Conservation (phyloP, 2,113 vertebrate genomes). For the Panurus biarmicus region DNA sequence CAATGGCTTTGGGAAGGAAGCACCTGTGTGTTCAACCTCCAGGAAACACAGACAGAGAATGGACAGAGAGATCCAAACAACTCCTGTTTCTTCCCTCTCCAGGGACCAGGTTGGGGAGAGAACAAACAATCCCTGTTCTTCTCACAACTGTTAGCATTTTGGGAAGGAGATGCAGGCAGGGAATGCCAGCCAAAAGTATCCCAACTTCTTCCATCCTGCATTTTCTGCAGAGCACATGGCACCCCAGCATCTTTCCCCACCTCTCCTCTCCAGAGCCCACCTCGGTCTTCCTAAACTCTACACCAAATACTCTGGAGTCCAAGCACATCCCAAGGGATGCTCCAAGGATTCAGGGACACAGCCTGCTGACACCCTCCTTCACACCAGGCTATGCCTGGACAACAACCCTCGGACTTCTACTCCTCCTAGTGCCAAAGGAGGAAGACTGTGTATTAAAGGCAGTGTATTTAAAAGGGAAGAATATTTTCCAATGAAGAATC, state of each 20-base stretch:
- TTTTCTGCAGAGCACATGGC: neutral
- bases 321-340: neutral
- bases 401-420: neutral
- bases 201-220: neutral
- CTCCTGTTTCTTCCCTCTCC: neutral
- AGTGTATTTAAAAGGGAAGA: constrained; percentile 19
- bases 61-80: neutral
- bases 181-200: neutral
- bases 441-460: constrained; percentile 35
- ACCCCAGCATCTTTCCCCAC: neutral
- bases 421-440: neutral
- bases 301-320: rapidly evolving
- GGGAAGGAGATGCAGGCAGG: neutral
- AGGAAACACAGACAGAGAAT: neutral
- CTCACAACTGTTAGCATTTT: neutral
- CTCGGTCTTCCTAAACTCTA: neutral
- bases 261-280: neutral
- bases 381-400: neutral
- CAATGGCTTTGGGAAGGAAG: neutral
- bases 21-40: neutral
- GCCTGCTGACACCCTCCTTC: neutral
- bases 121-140: neutral
- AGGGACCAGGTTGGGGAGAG: rapidly evolving
- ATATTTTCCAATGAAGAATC: neutral
- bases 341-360: neutral